Conservation (phyloP, 2,113 vertebrate genomes). For the Amazona guildingii region DNA sequence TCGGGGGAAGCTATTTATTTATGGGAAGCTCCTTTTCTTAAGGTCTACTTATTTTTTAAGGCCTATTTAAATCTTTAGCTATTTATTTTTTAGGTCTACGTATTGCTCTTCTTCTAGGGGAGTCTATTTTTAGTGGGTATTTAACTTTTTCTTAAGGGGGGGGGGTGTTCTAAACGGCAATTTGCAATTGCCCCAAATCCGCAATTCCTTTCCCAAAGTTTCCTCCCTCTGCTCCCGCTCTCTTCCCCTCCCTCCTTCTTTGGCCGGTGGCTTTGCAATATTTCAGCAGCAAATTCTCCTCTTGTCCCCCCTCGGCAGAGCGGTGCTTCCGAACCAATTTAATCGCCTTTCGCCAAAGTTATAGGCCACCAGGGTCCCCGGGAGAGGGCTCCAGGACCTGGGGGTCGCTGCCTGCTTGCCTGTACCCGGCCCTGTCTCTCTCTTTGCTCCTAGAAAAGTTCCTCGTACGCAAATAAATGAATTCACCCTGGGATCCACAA, state of each 20-base stretch:
- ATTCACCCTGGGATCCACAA: neutral
- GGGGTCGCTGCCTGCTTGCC: neutral
- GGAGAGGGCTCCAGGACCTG: neutral
- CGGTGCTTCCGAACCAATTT: neutral
- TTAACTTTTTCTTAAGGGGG: neutral
- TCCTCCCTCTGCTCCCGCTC: no score
- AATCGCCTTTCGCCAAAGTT: neutral
- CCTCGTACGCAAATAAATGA: neutral
- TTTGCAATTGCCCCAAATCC: neutral
- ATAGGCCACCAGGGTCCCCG: neutral
- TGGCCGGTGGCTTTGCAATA: neutral
- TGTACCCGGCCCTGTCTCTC: neutral
- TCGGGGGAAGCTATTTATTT: neutral
- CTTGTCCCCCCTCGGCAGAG: neutral
- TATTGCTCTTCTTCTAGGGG: neutral
- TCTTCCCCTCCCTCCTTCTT: neutral
- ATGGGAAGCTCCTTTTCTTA: neutral
- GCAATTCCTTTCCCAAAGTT: neutral
- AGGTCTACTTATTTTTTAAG: neutral
- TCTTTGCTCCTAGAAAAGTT: neutral
- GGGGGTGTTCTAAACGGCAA: accelerated
- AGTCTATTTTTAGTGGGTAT: neutral
- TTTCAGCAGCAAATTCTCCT: neutral
- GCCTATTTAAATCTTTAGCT: no score
- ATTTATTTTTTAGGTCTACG: no score